phyloP scores from a whole-genome alignment of 2,888 invertebrate species.

The Oscheius onirici region DNA sequence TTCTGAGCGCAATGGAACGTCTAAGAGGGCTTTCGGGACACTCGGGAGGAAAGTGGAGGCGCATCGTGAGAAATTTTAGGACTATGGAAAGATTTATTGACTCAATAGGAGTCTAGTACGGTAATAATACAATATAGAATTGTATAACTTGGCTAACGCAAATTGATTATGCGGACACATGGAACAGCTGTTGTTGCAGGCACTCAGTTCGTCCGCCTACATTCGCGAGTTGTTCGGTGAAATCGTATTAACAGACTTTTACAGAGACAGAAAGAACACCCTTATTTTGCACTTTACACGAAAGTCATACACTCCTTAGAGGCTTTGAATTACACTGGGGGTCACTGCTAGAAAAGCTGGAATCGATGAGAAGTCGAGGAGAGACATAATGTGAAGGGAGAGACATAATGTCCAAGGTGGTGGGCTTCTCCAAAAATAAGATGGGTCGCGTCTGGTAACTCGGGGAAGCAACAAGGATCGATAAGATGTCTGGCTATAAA shows the following conservation, averaged over 20 bases:
- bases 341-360: background rate
- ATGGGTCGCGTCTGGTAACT: background rate
- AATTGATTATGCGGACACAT: slow-evolving; percentile 14
- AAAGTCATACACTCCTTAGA: too few species aligned
- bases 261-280: background rate
- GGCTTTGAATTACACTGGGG: slow-evolving; percentile 12
- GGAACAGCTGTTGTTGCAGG: slow-evolving; percentile 16
- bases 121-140: too few species aligned
- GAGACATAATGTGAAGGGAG: slow-evolving; percentile 26
- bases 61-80: too few species aligned
- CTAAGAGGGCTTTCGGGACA: too few species aligned
- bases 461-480: slow-evolving; percentile 5
- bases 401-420: slow-evolving; percentile 20
- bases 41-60: too few species aligned
- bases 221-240: slow-evolving; percentile 1
- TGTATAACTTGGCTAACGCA: too few species aligned
- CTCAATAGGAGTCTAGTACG: too few species aligned
- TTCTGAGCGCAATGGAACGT: too few species aligned
- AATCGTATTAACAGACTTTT: background rate
- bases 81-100: too few species aligned
- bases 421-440: background rate
- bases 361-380: slow-evolving; percentile 28
- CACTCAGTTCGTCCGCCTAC: background rate
- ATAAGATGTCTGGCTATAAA: background rate
- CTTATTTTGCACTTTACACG: too few species aligned